Evolutionary conservation across 1,140 invertebrate species (phyloP).

Genomic region (Bicyclus anynana): DNA sequence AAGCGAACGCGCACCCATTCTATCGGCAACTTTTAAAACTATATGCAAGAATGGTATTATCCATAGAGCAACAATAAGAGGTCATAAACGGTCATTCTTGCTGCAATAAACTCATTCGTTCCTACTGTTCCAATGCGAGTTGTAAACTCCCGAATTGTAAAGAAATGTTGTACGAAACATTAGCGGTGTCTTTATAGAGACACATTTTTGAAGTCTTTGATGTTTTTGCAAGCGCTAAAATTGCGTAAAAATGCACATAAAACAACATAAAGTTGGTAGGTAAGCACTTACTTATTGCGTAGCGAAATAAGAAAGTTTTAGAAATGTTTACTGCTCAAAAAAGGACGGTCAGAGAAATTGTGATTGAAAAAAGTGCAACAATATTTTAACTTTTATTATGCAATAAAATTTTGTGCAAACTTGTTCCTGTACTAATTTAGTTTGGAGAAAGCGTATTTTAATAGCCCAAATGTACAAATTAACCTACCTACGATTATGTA

Average conservation of each 20-base stretch:
- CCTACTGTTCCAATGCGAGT: slow-evolving; percentile 56
- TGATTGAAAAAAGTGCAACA: slow-evolving; percentile 21
- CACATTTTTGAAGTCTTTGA: slow-evolving; percentile 14
- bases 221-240: slow-evolving; percentile 41
- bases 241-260: slow-evolving; percentile 37
- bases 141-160: slow-evolving; percentile 65
- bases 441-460: too few species aligned
- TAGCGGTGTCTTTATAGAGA: slow-evolving; percentile 46
- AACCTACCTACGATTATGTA: too few species aligned
- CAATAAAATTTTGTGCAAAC: slow-evolving; percentile 7
- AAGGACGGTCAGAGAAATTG: slow-evolving; percentile 46
- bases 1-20: slow-evolving; percentile 17
- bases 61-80: slow-evolving; percentile 36
- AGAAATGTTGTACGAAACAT: slow-evolving; percentile 39
- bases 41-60: slow-evolving; percentile 34
- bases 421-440: too few species aligned
- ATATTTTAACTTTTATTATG: background rate
- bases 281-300: slow-evolving; percentile 22
- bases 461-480: too few species aligned
- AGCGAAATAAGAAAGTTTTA: slow-evolving; percentile 31
- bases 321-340: slow-evolving; percentile 62
- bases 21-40: slow-evolving; percentile 43
- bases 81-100: slow-evolving; percentile 57
- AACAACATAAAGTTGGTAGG: background rate
- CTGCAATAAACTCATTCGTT: slow-evolving; percentile 57